phyloP scores from a whole-genome alignment of 2,888 invertebrate genomes.

The Oeneis ivallda region DNA sequence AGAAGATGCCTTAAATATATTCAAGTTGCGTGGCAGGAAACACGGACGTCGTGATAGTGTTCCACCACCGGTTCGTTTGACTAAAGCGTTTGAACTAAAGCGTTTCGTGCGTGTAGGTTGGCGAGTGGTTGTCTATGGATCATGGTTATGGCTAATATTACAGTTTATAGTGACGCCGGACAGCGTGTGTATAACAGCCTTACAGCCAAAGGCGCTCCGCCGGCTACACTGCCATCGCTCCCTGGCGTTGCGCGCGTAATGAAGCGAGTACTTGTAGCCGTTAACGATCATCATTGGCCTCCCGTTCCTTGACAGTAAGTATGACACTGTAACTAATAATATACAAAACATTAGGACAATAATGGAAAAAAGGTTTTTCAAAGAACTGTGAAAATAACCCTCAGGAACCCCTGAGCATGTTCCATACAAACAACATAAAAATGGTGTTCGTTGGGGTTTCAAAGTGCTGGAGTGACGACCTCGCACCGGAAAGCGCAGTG shows the following conservation, averaged over 20 bases:
- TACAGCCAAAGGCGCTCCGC: conserved; percentile 61
- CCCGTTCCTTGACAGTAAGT: conserved; percentile 52
- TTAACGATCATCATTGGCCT: conserved; percentile 54
- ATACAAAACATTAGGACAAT: conserved; percentile 18
- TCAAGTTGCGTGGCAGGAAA: too few relatives aligned
- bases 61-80: background rate
- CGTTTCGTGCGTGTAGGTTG: background rate
- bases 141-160: conserved; percentile 55
- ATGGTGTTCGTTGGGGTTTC: too few relatives aligned
- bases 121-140: conserved; percentile 39
- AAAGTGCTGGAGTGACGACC: too few relatives aligned
- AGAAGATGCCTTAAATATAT: too few relatives aligned
- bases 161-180: conserved; percentile 47
- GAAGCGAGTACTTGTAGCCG: conserved; percentile 60
- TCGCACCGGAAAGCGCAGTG: too few relatives aligned
- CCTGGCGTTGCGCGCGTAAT: conserved; percentile 55
- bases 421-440: too few relatives aligned
- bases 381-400: too few relatives aligned
- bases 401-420: too few relatives aligned
- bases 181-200: conserved; percentile 56
- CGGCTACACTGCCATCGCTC: conserved; percentile 64
- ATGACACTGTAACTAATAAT: conserved; percentile 46
- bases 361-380: background rate
- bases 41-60: too few relatives aligned
- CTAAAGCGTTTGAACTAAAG: background rate